Evolutionary conservation across 1,140 invertebrate genomes (phyloP).

Genomic region (Tetranychus urticae): DNA sequence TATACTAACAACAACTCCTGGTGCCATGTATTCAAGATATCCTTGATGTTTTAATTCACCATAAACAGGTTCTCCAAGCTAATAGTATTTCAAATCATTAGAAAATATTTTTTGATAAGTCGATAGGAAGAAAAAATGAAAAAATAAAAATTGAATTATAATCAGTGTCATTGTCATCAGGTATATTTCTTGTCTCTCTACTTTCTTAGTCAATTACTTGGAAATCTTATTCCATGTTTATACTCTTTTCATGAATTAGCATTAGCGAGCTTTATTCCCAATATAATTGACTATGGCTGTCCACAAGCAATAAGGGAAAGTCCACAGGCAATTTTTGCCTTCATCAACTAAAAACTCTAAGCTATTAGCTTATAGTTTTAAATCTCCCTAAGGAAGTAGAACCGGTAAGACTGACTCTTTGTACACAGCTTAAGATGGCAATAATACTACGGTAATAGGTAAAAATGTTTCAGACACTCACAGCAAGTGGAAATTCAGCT

Average conservation of each 20-base stretch:
- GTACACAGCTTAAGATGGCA: neutral
- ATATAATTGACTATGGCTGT: no score
- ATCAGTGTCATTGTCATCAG: neutral
- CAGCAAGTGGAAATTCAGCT: constrained; percentile 25
- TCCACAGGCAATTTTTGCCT: neutral
- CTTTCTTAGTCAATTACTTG: no score
- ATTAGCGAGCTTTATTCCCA: no score
- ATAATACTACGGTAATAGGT: no score
- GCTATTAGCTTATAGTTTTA: neutral
- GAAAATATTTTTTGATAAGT: no score
- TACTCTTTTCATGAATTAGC: no score
- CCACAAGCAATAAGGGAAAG: no score
- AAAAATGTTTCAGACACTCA: constrained; percentile 29
- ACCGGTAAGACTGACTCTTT: neutral
- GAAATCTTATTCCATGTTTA: no score
- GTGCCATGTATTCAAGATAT: constrained; percentile 84
- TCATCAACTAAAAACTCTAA: no score
- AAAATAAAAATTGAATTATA: neutral
- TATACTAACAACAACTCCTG: constrained; percentile 74
- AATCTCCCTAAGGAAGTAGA: neutral
- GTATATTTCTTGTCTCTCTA: neutral
- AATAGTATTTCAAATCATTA: neutral
- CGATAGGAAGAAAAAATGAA: no score
- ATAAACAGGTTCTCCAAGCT: constrained; percentile 48
- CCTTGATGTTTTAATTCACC: constrained; percentile 49